These are phyloP conservation scores for Manduca sexta DNA, from an alignment of 1,140 invertebrate genomes.

Conservation along the genomic window DNA sequence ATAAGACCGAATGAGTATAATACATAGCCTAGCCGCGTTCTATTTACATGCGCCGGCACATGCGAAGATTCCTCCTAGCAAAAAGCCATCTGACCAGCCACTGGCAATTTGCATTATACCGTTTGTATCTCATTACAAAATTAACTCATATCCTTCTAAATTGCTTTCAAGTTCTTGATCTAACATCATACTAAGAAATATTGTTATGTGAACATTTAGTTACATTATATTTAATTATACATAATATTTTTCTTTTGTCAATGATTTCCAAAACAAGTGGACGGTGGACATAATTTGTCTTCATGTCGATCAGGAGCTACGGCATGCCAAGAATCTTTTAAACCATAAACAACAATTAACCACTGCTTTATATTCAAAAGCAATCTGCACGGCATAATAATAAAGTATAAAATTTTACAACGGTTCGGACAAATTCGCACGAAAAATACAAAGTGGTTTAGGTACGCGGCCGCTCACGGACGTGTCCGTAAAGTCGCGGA, in stretches of 20 bases:
- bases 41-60: no score
- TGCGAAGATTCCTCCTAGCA: no score
- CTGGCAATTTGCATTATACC: no score
- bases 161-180: no score
- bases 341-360: not conserved
- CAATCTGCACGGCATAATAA: not conserved
- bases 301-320: not conserved
- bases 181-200: no score
- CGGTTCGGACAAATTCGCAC: not conserved
- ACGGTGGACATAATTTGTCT: not conserved
- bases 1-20: slow-evolving; percentile 1
- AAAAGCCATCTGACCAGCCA: no score
- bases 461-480: not conserved
- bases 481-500: not conserved
- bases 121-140: no score
- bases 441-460: not conserved
- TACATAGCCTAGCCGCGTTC: no score
- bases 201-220: no score
- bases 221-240: no score
- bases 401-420: slow-evolving; percentile 1
- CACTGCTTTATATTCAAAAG: not conserved
- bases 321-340: not conserved
- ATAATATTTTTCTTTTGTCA: no score
- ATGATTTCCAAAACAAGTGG: not conserved
- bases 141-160: no score